Conservation (phyloP, 2,797 vertebrate genomes). For the Valencia hispanica region DNA sequence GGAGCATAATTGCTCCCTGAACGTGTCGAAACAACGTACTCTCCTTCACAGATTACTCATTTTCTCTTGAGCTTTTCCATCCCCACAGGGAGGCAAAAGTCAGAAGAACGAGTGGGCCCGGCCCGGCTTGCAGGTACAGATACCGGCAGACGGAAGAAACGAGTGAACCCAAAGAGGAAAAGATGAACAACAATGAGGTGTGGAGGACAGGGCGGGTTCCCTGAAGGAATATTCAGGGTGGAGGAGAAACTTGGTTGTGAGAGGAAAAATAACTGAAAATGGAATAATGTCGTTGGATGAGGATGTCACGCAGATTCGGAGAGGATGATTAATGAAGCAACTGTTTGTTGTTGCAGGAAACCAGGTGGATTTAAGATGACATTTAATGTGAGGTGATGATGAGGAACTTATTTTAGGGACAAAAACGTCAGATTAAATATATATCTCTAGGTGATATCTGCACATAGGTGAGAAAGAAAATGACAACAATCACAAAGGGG, state of each 20-base stretch:
- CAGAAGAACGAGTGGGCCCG: slow-evolving; percentile 22
- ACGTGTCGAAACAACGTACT: slow-evolving; percentile 70
- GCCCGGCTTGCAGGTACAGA: slow-evolving; percentile 30
- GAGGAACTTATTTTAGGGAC: not conserved
- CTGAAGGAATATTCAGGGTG: not conserved
- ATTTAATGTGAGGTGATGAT: not conserved
- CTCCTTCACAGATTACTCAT: slow-evolving; percentile 41
- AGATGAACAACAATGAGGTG: slow-evolving; percentile 16
- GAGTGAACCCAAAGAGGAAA: slow-evolving; percentile 22
- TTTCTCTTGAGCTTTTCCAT: slow-evolving; percentile 57
- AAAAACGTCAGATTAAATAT: too few relatives aligned
- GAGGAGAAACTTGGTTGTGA: not conserved
- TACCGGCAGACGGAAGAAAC: not conserved
- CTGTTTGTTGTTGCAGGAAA: not conserved
- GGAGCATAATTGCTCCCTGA: slow-evolving; percentile 66
- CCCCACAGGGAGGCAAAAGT: slow-evolving; percentile 44
- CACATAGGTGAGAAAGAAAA: too few relatives aligned
- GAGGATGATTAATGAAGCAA: not conserved
- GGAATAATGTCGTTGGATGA: not conserved
- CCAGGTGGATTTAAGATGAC: not conserved
- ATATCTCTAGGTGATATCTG: too few relatives aligned
- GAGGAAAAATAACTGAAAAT: not conserved
- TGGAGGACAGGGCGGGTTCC: slow-evolving; percentile 2
- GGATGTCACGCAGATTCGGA: not conserved
- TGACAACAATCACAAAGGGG: too few relatives aligned